Evolutionary conservation across 2,888 invertebrate genomes (phyloP), one percentile per base, ranked within the genome.

Genomic region (Drosophila lacicola): DNA sequence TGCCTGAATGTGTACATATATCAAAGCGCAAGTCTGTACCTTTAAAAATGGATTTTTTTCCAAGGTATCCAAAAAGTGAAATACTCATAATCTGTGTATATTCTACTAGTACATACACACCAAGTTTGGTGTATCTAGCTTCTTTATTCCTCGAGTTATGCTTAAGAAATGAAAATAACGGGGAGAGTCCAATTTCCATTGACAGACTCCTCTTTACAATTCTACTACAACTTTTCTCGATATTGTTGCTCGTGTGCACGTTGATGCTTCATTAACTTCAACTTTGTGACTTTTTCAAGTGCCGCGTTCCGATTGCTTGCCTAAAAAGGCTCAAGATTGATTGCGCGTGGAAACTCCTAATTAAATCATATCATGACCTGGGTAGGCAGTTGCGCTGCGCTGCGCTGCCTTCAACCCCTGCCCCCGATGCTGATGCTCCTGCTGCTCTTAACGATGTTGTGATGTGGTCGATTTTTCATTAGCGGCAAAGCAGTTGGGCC

Each of bases 311-410:
- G 54, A 67, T 68, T 60, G 80, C 55, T 60, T 54, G 45, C 42
- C 55, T 50, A 67, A 70, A 78, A 66, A 55, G 74, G 69, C 61
- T 33, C 75, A 90, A 90, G 91, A 90, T 90, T 91, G 89, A 91
- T 91, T 91, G 85, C 84, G 74, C 89, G 81, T 82, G 84, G 90
- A 90, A 90, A 90, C 85, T 82, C 81, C 81, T 91, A 91, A 90
- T 91, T 90, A 90, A 90, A 90, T 90, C 80, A 86, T 91, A 90
- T 87, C 77, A 86, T 67, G 81, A 58, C 36, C 47, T 58, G 41
- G 45, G 21, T 17, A n/a, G 44, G 34, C 45, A 13, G 55, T 34
- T 53, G 44, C 49, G 14, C 29, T 29, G 29, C 11, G 8, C 47
- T 10, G 33, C 11, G 8, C 47, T 10, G 33, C 36, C 45, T 17